phyloP scores from a whole-genome alignment of 2,113 vertebrate species.

The Trogon surrucura region DNA sequence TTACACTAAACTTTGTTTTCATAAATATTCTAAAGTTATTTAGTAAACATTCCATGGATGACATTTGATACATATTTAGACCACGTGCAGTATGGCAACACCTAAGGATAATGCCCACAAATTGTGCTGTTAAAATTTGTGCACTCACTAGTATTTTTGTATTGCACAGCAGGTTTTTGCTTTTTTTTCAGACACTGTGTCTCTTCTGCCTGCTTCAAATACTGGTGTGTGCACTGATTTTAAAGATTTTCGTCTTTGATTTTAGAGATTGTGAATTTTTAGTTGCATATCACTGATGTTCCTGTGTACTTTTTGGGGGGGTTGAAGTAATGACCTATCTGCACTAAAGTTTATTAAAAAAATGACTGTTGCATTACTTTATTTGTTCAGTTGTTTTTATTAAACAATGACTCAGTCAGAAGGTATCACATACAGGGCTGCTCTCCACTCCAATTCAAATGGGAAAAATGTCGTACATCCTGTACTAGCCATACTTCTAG shows the following conservation, averaged over 20 bases:
- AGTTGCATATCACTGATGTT: background rate
- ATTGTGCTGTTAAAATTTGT: background rate
- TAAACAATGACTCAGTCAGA: background rate
- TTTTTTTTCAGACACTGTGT: background rate
- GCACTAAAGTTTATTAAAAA: background rate
- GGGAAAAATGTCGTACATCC: background rate
- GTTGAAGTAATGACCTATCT: background rate
- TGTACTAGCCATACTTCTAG: background rate
- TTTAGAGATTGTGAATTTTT: background rate
- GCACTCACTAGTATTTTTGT: background rate
- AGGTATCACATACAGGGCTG: background rate
- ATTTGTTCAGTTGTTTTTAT: background rate
- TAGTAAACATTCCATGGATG: background rate
- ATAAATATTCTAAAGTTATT: background rate
- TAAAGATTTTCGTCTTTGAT: background rate
- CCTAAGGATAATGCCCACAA: background rate
- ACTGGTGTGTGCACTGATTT: background rate
- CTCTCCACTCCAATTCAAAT: slow-evolving; percentile 17
- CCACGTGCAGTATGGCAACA: background rate
- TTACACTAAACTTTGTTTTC: background rate
- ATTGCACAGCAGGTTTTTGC: background rate
- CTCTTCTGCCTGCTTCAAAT: background rate
- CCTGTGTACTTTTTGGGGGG: background rate
- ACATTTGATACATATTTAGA: background rate
- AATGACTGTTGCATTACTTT: background rate